These are phyloP conservation scores for Thripadectes ignobilis DNA, from an alignment of 2,797 vertebrate species.

Conservation along the genomic window DNA sequence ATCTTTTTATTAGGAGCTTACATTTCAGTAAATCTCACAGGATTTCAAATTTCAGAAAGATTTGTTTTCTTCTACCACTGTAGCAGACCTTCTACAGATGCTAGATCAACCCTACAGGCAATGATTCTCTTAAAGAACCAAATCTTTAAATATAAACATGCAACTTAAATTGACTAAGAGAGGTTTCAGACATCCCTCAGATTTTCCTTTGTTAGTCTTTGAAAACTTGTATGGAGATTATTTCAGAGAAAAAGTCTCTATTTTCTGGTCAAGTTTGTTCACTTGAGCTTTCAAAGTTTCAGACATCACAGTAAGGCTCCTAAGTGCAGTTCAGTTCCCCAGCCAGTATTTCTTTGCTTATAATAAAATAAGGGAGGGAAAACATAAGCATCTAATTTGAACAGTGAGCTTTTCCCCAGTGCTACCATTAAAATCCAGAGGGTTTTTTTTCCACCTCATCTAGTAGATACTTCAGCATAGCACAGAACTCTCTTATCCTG, in stretches of 20 bases:
- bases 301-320: not conserved
- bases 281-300: not conserved
- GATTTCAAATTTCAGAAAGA: not conserved
- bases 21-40: not conserved
- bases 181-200: not conserved
- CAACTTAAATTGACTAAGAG: not conserved
- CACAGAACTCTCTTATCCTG: not conserved
- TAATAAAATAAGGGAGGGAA: not conserved
- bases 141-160: not conserved
- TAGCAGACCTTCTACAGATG: not conserved
- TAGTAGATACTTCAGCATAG: not conserved
- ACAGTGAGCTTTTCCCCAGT: not conserved
- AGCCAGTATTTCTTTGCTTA: not conserved
- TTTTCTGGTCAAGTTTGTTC: not conserved
- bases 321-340: not conserved
- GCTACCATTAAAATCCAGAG: not conserved
- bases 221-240: not conserved
- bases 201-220: not conserved
- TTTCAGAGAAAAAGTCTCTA: not conserved
- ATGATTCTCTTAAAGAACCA: not conserved
- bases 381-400: not conserved
- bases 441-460: accelerated
- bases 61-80: not conserved
- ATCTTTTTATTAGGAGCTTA: not conserved
- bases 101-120: not conserved